Base-by-base conservation (phyloP, 35 echinoderm and acorn worm species). In the Eucidaris tribuloides region DNA sequence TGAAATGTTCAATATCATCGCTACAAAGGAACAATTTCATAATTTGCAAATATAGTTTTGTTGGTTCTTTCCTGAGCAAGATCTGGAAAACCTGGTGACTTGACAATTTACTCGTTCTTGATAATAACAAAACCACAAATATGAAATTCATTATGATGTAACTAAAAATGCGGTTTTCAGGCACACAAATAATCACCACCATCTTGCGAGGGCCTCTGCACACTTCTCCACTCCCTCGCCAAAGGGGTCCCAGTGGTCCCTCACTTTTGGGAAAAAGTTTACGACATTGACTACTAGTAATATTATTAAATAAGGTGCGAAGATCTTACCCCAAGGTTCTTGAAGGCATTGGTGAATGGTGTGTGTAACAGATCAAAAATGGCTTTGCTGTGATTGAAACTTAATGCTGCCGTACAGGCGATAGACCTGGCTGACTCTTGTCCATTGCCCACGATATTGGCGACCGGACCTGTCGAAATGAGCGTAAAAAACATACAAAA, bases 311-410 rank as follows among this genome's bases (percentile, higher is more conserved):
- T 27, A 37, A 3, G 66, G 5, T 37, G 66, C 23, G 5, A 7
- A 24, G 4, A 18, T 42, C 85, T 19, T 93, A 93, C 90, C 78
- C 50, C 46, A 22, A 88, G 46, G 55, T 93, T 71, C 25, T 55
- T 79, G 85, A 93, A 88, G 29, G 90, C 90, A 57, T 77, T 80
- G 7, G 66, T 82, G 65, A 93, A 93, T 28, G 91, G 91, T 58
- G 76, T 83, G 50, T 93, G 85, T 28, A 83, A 45, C 20, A 93
- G 59, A 11, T 84, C 45, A 27, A 93, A 84, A 33, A 93, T 79
- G 33, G 88, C 85, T 71, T 83, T 93, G 37, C 91, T 93, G 79
- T 93, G 91, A 20, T 93, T 93, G 29, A 89, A 83, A 19, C 85
- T 93, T 42, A 93, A 49, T 13, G 85, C 65, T 1, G 91, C 68